Base-by-base conservation (phyloP, 2,113 vertebrate genomes). In the Toxostoma redivivum region DNA sequence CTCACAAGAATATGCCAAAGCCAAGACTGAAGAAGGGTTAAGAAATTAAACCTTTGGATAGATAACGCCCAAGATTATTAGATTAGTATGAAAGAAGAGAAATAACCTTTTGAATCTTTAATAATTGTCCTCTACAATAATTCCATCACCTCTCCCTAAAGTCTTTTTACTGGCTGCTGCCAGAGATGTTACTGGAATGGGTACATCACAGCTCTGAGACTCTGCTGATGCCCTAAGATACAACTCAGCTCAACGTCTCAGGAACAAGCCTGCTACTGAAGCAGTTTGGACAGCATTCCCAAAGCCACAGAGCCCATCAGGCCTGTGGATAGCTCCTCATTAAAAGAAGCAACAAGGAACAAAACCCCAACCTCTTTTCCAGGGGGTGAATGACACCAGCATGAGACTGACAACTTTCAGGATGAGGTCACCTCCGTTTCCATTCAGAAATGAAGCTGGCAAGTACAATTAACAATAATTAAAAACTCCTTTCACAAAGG, bases 401-500 rank as follows among this genome's bases (percentile, higher is more conserved):
- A 27, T 74, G 79, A 94, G 85, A 91, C 76, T 16, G 87, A 93
- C 80, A 93, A 88, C 91, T 72, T 81, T 62, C 80, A 79, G 78
- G 85, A 80, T 96, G 96, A 97, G 86, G 82, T 96, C 95, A 94
- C 81, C 88, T 93, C 95, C 54, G 31, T 31, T 82, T 86, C 69
- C 86, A 64, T 88, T 92, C 81, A 90, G 38, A 82, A 91, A 70
- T 17, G 23, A 77, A 80, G 86, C 86, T 58, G 91, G 71, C 44
- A 92, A 96, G 77, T 84, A 90, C 74, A 78, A 94, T 73, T 83
- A 92, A 88, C 73, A 79, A 54, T 83, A 78, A 95, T 90, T 95
- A 93, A 95, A 88, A 95, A 58, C n/a, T 73, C 91, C 82, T 97
- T 97, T 94, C 80, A 97, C 93, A 96, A 95, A 96, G 62, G 71